These are phyloP conservation scores for Cyphomyrus discorhynchus DNA, from an alignment of 2,113 vertebrate species.

Conservation along the genomic window DNA sequence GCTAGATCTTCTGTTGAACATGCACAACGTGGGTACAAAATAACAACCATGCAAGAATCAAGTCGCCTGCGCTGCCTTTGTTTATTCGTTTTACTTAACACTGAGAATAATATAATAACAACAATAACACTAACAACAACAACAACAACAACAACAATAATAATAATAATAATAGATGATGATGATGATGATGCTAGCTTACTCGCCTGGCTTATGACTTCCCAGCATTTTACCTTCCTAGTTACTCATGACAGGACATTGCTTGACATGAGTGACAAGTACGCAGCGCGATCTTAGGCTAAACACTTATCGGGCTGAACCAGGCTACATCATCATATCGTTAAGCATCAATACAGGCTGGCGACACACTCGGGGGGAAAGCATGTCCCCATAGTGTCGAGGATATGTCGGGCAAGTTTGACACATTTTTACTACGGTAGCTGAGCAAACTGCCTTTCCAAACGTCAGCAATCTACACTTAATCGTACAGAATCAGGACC, in stretches of 20 bases:
- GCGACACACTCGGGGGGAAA: too few species aligned
- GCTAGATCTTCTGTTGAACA: not conserved
- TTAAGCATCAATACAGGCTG: not conserved
- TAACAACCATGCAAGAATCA: not conserved
- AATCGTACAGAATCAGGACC: too few species aligned
- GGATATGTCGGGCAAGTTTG: not conserved
- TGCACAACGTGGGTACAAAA: not conserved
- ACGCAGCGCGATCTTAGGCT: not conserved
- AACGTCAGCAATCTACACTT: not conserved
- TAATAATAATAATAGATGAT: not conserved
- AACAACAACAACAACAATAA: not conserved
- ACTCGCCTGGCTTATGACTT: not conserved
- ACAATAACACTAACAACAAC: not conserved
- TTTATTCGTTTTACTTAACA: not conserved
- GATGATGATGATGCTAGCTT: not conserved
- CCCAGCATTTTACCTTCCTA: not conserved
- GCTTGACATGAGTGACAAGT: not conserved
- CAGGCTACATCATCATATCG: too few species aligned
- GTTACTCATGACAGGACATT: not conserved
- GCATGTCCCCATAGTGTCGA: not conserved
- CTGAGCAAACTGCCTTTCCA: not conserved
- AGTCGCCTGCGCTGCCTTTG: not conserved
- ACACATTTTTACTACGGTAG: not conserved
- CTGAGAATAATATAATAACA: not conserved
- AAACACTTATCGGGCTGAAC: not conserved